Base-by-base conservation (phyloP, 1,140 invertebrate genomes). In the Ridgeia piscesae region DNA sequence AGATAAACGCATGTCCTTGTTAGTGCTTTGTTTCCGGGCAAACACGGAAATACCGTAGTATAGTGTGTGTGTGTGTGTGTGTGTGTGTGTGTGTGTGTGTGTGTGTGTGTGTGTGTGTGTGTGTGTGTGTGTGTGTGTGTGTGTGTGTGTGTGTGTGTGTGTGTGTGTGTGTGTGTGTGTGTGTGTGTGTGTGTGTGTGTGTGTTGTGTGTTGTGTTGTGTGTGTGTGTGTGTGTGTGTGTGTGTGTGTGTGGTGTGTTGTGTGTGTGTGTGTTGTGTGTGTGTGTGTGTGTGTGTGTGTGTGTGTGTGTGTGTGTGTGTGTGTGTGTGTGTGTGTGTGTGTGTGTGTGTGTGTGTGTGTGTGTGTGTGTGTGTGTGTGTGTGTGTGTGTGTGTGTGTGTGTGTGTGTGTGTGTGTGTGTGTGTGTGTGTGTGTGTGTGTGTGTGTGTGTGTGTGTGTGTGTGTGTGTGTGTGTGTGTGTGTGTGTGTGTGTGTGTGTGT, bases 81-180 rank as follows among this genome's bases (percentile, higher is more conserved):
- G 2, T 77, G 58, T 31, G 58, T 77, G 58, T 31, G 58, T 77
- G 58, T 31, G 58, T 77, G 58, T 27, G 58, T 1, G 58, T 6
- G 58, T 77, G 58, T 31, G 58, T 77, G 58, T 31, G 2, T 77
- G 58, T 31, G 58, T 77, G 58, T 31, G 2, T 77, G 58, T 31
- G 58, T 77, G 58, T 31, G 58, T 77, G 58, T 31, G 58, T 77
- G 58, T 77, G 14, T 77, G 58, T 31, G 58, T 35, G 35, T 35
- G 35, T 35, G 35, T 33, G 33, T 33, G 33, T 34, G 91, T 91
- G 33, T 91, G 91, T 91, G 33, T 91, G 91, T 91, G 33, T 91
- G 91, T 91, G 91, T 91, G 91, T 91, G 91, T 91, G 91, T 91
- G 91, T 91, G 91, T 91, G 91, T 91, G 91, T 91, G 91, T 91